A percentile compares a stretch with the other conserved stretches of the same genome.
phyloP scores from a whole-genome alignment of 2,888 invertebrate genomes.

The Mesorhabditis belari region DNA sequence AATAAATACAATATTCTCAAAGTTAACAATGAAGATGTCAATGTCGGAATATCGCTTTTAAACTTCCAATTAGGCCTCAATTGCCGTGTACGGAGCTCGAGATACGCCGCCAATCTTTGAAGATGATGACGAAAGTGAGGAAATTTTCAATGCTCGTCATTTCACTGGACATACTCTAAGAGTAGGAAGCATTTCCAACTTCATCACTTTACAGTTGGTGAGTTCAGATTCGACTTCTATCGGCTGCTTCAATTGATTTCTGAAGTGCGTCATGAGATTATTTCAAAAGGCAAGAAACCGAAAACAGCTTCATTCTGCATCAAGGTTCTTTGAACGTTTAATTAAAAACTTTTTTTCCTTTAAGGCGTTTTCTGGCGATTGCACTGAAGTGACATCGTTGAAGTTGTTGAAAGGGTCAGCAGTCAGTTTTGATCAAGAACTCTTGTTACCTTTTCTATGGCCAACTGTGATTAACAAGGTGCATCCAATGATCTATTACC shows the following conservation, averaged over 20 bases:
- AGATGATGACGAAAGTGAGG: slow-evolving; percentile 25
- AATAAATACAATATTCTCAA: no score
- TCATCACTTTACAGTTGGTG: not conserved
- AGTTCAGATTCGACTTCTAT: slow-evolving; percentile 29
- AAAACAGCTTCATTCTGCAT: slow-evolving; percentile 9
- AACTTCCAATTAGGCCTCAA: slow-evolving; percentile 11
- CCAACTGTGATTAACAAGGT: slow-evolving; percentile 38
- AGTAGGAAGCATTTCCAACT: slow-evolving; percentile 4
- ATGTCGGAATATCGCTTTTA: not conserved
- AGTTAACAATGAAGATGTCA: not conserved
- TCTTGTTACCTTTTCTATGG: slow-evolving; percentile 40
- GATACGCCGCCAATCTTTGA: slow-evolving; percentile 28
- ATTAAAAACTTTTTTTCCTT: slow-evolving; percentile 1
- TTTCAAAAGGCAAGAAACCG: slow-evolving; percentile 9
- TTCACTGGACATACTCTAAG: slow-evolving; percentile 27
- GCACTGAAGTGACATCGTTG: slow-evolving; percentile 16
- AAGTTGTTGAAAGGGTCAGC: slow-evolving; percentile 5
- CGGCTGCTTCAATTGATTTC: slow-evolving; percentile 25
- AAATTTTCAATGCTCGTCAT: slow-evolving; percentile 36
- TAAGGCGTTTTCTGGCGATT: slow-evolving; percentile 15
- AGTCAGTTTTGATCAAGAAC: slow-evolving; percentile 29
- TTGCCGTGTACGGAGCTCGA: slow-evolving; percentile 25
- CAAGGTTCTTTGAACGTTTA: not conserved
- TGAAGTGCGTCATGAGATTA: slow-evolving; percentile 12
- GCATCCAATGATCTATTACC: not conserved